Base-by-base conservation (phyloP, 2,888 invertebrate species). In the Patella depressa region DNA sequence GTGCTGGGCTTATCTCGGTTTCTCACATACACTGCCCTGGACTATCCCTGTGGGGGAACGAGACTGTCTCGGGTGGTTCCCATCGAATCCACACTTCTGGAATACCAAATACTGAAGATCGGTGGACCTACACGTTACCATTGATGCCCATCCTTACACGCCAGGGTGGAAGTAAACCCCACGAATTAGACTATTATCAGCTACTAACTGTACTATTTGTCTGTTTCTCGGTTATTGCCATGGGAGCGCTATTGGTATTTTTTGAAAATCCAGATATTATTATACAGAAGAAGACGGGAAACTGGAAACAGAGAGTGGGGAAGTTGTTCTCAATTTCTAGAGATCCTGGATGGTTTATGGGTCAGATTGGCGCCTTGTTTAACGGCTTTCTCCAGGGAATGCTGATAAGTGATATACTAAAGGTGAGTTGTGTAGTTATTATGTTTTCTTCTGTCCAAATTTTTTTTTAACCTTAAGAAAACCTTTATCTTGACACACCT, bases 321-420 rank as follows among this genome's bases (percentile, higher is more conserved):
- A 86, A 86, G 29, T 80, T 88, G 17, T 75, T 79, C 9, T 77
- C 80, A 19, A 86, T 86, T 72, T 73, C 86, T 17, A 81, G 79
- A n/a, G 85, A 85, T 14, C 85, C 84, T 3, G 83, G 84, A 0
- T 87, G 85, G 79, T 72, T 84, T 17, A 81, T 86, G 45, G 79
- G 84, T 17, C 85, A 85, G 72, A 79, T 86, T 17, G 79, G 87
- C 19, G 87, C 87, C 82, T 74, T 85, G n/a, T 87, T 87, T 75
- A 86, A 85, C 14, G 88, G 88, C 4, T 87, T 87, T 80, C 85
- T 86, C n/a, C 88, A 88, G 73, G 88, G 85, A 19, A 81, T 88
- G 71, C 86, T 88, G 59, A 87, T 88, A 70, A 83, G 85, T 57
- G 87, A 86, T 75, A 86, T 88, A 19, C 85, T 87, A 17, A 87